These are phyloP conservation scores for Falco biarmicus DNA, from an alignment of 2,797 vertebrate genomes.

Conservation along the genomic window DNA sequence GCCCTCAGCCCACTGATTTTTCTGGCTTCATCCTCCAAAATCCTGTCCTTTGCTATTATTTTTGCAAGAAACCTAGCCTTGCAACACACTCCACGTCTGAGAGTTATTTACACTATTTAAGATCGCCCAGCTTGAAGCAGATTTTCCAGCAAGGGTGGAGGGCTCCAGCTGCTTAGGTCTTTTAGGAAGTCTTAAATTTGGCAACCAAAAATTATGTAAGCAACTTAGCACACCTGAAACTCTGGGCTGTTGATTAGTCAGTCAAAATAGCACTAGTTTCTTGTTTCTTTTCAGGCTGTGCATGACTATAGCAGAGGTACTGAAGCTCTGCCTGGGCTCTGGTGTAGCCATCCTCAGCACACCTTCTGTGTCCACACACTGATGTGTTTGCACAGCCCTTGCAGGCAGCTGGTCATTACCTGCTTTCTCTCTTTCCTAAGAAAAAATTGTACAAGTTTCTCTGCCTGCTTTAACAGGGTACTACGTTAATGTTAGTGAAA, in stretches of 20 bases:
- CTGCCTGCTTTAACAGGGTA: neutral
- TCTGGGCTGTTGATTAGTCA: neutral
- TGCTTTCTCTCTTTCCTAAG: neutral
- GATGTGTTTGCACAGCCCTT: neutral
- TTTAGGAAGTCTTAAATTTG: neutral
- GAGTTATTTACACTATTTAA: neutral
- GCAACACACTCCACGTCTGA: neutral
- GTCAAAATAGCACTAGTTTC: neutral
- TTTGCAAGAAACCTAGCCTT: neutral
- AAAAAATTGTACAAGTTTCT: neutral
- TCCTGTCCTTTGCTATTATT: neutral
- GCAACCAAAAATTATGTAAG: neutral
- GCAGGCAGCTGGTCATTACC: neutral
- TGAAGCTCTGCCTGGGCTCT: neutral
- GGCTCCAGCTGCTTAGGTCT: neutral
- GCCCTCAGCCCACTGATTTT: neutral
- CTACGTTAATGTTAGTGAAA: neutral
- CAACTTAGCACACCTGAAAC: neutral
- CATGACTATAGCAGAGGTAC: neutral
- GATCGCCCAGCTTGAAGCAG: neutral
- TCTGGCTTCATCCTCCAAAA: neutral
- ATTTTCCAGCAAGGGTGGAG: neutral
- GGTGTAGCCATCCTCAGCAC: neutral
- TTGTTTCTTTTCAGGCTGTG: neutral
- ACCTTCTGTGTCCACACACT: neutral